Evolutionary conservation across 2,113 vertebrate genomes (phyloP), one percentile per base, ranked within the genome.

Genomic region (Canis aureus): DNA sequence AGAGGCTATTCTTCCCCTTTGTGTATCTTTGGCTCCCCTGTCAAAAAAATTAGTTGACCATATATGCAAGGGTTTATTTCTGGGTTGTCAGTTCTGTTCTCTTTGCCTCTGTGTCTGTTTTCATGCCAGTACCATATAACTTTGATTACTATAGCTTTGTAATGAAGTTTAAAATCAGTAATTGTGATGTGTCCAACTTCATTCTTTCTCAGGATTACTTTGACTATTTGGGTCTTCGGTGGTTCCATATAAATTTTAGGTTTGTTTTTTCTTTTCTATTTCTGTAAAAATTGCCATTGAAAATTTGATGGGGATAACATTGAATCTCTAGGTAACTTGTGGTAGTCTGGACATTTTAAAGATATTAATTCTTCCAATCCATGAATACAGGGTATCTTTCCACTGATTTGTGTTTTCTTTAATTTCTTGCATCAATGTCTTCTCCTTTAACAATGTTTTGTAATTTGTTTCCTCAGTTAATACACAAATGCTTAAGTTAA

Each of bases 391-490:
- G 29, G 12, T 53, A 53, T 91, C 20, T 69, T 86, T 69, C 60
- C 80, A 85, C 59, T 59, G 51, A 57, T 85, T 84, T 86, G 15
- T 22, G 17, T 53, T 53, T 73, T 89, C 38, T 79, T 79, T 43
- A 43, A 35, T 73, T 80, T 81, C 43, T 92, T 87, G 81, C n/a
- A 87, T 55, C 19, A 43, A 25, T 67, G 38, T 86, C 53, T 91
- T 85, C 0, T 35, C 9, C 67, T 86, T 91, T 38, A 49, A 78
- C 53, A 53, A 15, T 69, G 29, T 67, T 17, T 86, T 79, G 6
- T 64, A 62, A 82, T 73, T 91, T 93, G 12, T 73, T 87, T 78
- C 29, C 93, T 89, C 57, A 73, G 5, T 80, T 87, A 86, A 78
- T 64, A 88, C 74, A 49, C 4, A 43, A 53, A 11, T 35, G 35